Percentiles rank a stretch among this genome's conserved stretches.
These are phyloP conservation scores for Aulostomus chinensis DNA, from an alignment of 2,797 vertebrate species.

Conservation along the genomic window DNA sequence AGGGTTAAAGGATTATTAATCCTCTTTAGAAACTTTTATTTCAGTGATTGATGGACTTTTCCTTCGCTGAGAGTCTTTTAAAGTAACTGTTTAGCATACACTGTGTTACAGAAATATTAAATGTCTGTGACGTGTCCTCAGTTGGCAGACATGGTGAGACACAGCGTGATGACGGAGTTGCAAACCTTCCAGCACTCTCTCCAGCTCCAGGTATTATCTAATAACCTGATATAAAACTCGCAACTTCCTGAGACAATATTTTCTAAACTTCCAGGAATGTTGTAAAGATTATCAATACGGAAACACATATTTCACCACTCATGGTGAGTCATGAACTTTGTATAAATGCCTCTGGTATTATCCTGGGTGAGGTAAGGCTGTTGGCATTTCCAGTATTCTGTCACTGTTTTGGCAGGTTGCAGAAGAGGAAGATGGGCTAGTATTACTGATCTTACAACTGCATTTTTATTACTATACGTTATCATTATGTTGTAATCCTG, in stretches of 20 bases:
- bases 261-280: conserved; percentile 11
- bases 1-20: too few species aligned
- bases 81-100: too few species aligned
- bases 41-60: too few species aligned
- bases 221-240: not conserved
- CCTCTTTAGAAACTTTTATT: too few species aligned
- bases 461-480: too few species aligned
- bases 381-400: conserved; percentile 31
- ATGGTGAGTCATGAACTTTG: conserved; percentile 38
- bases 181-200: conserved; percentile 65
- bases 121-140: conserved; percentile 41
- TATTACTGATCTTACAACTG: not conserved
- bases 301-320: conserved; percentile 30
- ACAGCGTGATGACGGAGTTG: conserved; percentile 68
- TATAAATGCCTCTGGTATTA: conserved; percentile 51
- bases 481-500: too few species aligned
- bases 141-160: conserved; percentile 78
- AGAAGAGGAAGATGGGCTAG: conserved; percentile 3
- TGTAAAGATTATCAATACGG: conserved; percentile 2
- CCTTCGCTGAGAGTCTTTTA: too few species aligned
- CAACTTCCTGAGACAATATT: conserved; percentile 16
- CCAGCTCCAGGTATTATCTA: conserved; percentile 74
- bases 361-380: conserved; percentile 38
- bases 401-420: conserved; percentile 35
- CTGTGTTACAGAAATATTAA: too few species aligned